Evolutionary conservation across 2,113 vertebrate genomes (phyloP), one percentile per base, ranked within the genome.

Genomic region (Pelecanoides urinatrix): DNA sequence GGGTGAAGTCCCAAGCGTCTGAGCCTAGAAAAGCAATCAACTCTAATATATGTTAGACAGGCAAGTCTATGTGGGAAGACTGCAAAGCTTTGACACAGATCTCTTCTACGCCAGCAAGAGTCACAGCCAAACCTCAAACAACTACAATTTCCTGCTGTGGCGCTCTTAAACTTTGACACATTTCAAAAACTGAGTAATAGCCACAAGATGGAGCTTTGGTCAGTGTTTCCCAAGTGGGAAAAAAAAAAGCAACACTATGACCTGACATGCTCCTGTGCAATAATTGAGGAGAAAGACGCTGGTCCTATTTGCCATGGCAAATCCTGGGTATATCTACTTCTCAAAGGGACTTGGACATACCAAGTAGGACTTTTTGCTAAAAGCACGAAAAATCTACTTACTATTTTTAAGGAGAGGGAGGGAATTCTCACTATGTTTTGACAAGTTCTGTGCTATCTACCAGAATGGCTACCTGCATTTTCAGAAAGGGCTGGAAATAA

Each of bases 191-290:
- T 36, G 72, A 93, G 13, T 53, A 87, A 65, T 49, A 76, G 89
- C 97, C 96, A 97, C 97, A 75, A 97, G 97, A 94, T 94, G 96
- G 98, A 92, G 91, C 96, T 83, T 78, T 74, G 42, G 36, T 78
- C 91, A 92, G 38, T 29, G 4, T 42, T 59, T 78, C 11, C 42
- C 32, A 66, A 21, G 16, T 29, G 3, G 7, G 36, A 14, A 23
- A 11, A 52, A 44, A 27, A 18, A 36, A 32, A 3, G 3, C 32
- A 68, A 32, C 27, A 22, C 32, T 63, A 29, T 40, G 63, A 72
- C 36, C 40, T 78, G 36, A 42, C 17, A 62, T 44, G 47, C 18
- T 86, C 22, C 38, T 78, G 27, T 15, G 32, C 27, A 44, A 73
- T 45, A 78, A 83, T 3, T 32, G 47, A 74, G 38, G 49, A 82